Conservation (phyloP, 2,797 vertebrate genomes). For the Acanthurus leucopareius region DNA sequence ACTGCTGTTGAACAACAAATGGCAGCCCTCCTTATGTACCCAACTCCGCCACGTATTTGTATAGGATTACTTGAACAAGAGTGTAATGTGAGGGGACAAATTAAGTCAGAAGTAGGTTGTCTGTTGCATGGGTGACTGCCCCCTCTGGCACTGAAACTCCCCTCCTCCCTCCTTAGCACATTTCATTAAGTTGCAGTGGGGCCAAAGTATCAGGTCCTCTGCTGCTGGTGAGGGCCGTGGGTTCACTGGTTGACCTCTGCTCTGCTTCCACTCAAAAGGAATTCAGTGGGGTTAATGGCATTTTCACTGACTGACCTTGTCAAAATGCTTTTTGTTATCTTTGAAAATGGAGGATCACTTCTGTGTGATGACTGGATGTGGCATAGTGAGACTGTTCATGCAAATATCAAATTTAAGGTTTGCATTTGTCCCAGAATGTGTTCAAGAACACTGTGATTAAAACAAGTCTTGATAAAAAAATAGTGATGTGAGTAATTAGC, state of each 20-base stretch:
- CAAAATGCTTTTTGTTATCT: slow-evolving; percentile 70
- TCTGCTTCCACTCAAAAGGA: slow-evolving; percentile 60
- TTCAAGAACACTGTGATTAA: slow-evolving; percentile 16
- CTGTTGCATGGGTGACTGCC: slow-evolving; percentile 67
- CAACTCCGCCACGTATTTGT: slow-evolving; percentile 55
- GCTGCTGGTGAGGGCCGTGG: slow-evolving; percentile 61
- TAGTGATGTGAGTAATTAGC: slow-evolving; percentile 38
- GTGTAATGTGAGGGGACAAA: slow-evolving; percentile 65
- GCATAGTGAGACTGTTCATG: slow-evolving; percentile 31
- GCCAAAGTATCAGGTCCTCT: slow-evolving; percentile 68
- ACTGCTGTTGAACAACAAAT: slow-evolving; percentile 76
- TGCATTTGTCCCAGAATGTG: slow-evolving; percentile 21
- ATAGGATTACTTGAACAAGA: slow-evolving; percentile 74
- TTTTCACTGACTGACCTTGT: slow-evolving; percentile 77
- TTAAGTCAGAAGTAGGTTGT: slow-evolving; percentile 63
- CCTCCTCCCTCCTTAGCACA: slow-evolving; percentile 63
- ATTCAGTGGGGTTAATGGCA: slow-evolving; percentile 72
- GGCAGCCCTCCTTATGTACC: slow-evolving; percentile 54
- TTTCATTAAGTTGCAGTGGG: slow-evolving; percentile 75
- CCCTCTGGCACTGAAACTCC: slow-evolving; percentile 38
- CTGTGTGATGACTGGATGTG: slow-evolving; percentile 38
- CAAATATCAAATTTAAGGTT: slow-evolving; percentile 48
- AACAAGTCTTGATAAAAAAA: background rate
- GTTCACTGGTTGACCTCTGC: slow-evolving; percentile 77
- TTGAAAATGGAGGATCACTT: slow-evolving; percentile 47